Percentiles rank a stretch among this genome's conserved stretches.
Evolutionary conservation across 2,113 vertebrate genomes (phyloP).

Genomic region (Rhabdornis inornatus): DNA sequence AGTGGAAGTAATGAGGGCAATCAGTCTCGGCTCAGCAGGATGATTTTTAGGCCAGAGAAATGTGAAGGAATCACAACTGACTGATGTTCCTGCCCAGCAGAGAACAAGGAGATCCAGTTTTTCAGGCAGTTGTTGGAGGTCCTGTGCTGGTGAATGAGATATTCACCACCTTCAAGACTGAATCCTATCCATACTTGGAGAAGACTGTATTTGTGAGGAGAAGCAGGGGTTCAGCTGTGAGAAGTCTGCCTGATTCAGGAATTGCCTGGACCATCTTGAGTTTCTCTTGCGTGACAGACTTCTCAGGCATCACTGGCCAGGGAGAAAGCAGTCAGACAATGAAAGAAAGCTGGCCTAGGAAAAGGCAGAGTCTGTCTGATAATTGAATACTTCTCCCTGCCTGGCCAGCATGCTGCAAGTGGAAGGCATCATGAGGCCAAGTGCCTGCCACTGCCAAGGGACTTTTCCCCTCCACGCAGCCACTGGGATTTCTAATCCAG

Average conservation of each 20-base stretch:
- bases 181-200: not conserved
- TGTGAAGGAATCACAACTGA: not conserved
- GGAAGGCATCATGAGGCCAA: slow-evolving; percentile 19
- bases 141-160: not conserved
- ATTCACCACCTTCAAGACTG: not conserved
- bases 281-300: slow-evolving; percentile 35
- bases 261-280: slow-evolving; percentile 37
- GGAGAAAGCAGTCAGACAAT: slow-evolving; percentile 32
- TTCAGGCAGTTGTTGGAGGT: not conserved
- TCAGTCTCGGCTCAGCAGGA: not conserved
- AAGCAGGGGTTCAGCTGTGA: not conserved
- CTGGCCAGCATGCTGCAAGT: not conserved
- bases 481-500: slow-evolving; percentile 54
- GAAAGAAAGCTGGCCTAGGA: slow-evolving; percentile 25
- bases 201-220: not conserved
- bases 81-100: not conserved
- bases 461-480: not conserved
- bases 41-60: slow-evolving; percentile 1
- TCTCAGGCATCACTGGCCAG: slow-evolving; percentile 51
- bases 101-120: not conserved
- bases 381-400: slow-evolving; percentile 36
- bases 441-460: slow-evolving; percentile 31
- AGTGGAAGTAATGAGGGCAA: not conserved
- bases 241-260: slow-evolving; percentile 18
- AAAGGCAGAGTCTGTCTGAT: slow-evolving; percentile 11